Evolutionary conservation across 2,797 vertebrate genomes (phyloP), one percentile per base, ranked within the genome.

Genomic region (Enoplosus armatus): DNA sequence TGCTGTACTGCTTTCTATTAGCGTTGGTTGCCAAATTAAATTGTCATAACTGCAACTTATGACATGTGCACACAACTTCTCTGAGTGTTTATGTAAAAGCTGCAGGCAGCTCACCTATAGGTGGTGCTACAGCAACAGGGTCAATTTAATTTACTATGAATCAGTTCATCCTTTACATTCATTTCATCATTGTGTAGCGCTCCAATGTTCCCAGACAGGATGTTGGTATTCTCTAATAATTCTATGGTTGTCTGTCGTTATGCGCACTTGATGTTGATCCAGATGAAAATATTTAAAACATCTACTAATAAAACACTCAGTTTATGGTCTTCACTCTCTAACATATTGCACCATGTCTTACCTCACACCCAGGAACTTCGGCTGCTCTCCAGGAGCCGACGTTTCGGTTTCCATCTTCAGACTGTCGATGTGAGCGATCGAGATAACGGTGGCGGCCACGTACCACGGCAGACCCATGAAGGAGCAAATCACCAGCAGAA

Each of bases 331-430:
- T 1, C 11, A 22, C 60, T 2, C 41, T 48, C 7, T 3, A 11
- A 41, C 22, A 33, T 27, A 20, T 8, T 55, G 6, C 1, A 16
- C 3, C 12, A 1, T 18, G 48, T 60, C 82, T 6, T 84, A 99
- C 98, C 98, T 97, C 80, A 99, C 98, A 68, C 98, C 98, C 84
- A 99, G 90, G 88, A 99, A 99, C 92, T 98, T 99, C 0, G 98
- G 98, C 85, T 98, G 97, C 47, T 99, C 98, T 65, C 98, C 98
- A 0, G 98, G 98, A 26, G 98, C 98, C 0, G 98, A 99, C 0
- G 98, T 99, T 81, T 99, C 97, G 0, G 98, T 99, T 87, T 99
- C 98, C 98, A 99, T 99, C 95, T 99, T 99, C 93, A 99, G 90
- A 88, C 97, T 98, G 96, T 99, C 98, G 0, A 99, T 99, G 90